Evolutionary conservation across 1,140 invertebrate genomes (phyloP), one percentile per base, ranked within the genome.

Genomic region (Mercenaria mercenaria): DNA sequence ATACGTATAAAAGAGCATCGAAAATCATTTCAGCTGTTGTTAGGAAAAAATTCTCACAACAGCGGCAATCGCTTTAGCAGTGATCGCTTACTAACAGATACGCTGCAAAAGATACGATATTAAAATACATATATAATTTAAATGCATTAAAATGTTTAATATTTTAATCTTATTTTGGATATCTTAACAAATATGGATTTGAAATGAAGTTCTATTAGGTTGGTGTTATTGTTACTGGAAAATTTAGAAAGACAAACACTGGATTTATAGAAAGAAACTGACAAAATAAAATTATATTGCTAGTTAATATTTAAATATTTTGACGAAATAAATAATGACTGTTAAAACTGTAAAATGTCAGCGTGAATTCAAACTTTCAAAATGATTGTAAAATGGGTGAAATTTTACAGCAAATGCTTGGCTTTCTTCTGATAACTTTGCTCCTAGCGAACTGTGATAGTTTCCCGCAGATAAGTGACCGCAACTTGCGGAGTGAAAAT

Each of bases 351-450:
- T 20, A 79, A 79, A 79, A 56, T 79, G 76, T 79, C 47, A n/a
- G 18, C 23, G 47, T 37, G 37, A 52, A 41, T 15, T 37, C 29
- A 50, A 69, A 72, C 47, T 50, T 84, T 64, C 84, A 87, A 77
- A 87, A 87, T 87, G 84, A 87, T 76, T 39, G 39, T 77, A 87
- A 87, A 77, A 87, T 87, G 84, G 84, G 72, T 69, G 20, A 56
- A 52, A 41, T 79, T 47, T 79, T 69, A 43, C 29, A 29, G 15
- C 74, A 59, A 37, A 87, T 87, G 84, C n/a, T 76, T 41, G 67
- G 72, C 20, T 56, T 76, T 61, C 29, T 77, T 87, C 26, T 77
- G n/a, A 39, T 87, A 0, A 23, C 34, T n/a, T 47, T 87, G 18
- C 37, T 87, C 15, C 26, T 79, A 15, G 47, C 29, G 34, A 15